Conservation (phyloP, 2,888 invertebrate species). For the Artemia sinica region DNA sequence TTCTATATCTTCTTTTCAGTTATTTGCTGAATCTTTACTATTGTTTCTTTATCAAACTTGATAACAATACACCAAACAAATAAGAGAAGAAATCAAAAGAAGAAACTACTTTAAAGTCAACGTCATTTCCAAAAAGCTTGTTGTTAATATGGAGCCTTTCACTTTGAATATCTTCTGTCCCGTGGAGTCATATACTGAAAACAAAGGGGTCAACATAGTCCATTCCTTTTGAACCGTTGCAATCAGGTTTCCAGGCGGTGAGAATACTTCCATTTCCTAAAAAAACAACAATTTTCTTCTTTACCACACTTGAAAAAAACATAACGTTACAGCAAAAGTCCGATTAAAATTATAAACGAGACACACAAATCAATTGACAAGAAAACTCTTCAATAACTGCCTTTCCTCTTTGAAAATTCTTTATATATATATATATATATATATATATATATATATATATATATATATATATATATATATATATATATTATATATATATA, state of each 20-base stretch:
- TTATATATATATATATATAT: too few species aligned
- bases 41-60: too few species aligned
- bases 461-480: constrained; percentile 16
- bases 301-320: neutral
- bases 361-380: neutral
- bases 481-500: constrained; percentile 18
- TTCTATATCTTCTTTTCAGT: too few species aligned
- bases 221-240: constrained; percentile 20
- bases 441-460: too few species aligned
- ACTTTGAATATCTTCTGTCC: constrained; percentile 58
- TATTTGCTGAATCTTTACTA: too few species aligned
- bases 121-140: constrained; percentile 53
- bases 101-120: constrained; percentile 52
- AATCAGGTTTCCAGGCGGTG: constrained; percentile 20
- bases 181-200: constrained; percentile 50
- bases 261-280: constrained; percentile 19
- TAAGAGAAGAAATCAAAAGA: too few species aligned
- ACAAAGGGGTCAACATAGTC: constrained; percentile 47
- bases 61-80: too few species aligned
- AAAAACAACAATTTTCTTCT: neutral
- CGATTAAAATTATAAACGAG: neutral
- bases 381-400: neutral
- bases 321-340: neutral
- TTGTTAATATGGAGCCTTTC: constrained; percentile 62
- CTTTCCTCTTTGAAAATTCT: neutral